Conservation (phyloP, 2,113 vertebrate genomes). For the Oncorhynchus masou region DNA sequence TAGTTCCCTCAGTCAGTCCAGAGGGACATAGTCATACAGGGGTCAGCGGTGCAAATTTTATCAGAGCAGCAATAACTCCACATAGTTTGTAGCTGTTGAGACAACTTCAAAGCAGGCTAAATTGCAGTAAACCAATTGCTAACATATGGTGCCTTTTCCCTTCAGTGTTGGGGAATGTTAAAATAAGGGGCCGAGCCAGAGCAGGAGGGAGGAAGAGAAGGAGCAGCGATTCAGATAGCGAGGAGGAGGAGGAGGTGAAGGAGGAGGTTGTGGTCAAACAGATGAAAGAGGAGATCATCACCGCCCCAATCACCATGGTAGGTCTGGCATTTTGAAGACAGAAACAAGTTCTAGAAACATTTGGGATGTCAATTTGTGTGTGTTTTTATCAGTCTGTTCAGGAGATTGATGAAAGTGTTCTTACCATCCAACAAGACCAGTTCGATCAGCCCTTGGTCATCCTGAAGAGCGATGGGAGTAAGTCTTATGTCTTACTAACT, state of each 20-base stretch:
- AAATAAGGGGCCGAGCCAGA: constrained; percentile 44
- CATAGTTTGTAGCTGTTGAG: too few species aligned
- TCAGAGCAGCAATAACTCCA: too few species aligned
- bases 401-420: not conserved
- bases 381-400: constrained; percentile 33
- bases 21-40: too few species aligned
- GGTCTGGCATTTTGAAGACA: constrained; percentile 6
- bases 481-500: constrained; percentile 5
- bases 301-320: constrained; percentile 40
- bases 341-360: not conserved
- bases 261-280: constrained; percentile 34
- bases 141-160: not conserved
- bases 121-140: too few species aligned
- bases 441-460: not conserved
- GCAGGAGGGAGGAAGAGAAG: constrained; percentile 46
- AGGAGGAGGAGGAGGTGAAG: constrained; percentile 26
- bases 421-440: constrained; percentile 8
- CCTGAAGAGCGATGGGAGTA: constrained; percentile 39
- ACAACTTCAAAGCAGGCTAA: too few species aligned
- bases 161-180: constrained; percentile 42
- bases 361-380: not conserved
- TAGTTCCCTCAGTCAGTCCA: too few species aligned
- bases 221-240: constrained; percentile 25
- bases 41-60: too few species aligned
- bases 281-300: constrained; percentile 44